Percentiles rank a stretch among this genome's conserved stretches.
Evolutionary conservation across 2,888 invertebrate species (phyloP).

Genomic region (Habrosyne pyritoides): DNA sequence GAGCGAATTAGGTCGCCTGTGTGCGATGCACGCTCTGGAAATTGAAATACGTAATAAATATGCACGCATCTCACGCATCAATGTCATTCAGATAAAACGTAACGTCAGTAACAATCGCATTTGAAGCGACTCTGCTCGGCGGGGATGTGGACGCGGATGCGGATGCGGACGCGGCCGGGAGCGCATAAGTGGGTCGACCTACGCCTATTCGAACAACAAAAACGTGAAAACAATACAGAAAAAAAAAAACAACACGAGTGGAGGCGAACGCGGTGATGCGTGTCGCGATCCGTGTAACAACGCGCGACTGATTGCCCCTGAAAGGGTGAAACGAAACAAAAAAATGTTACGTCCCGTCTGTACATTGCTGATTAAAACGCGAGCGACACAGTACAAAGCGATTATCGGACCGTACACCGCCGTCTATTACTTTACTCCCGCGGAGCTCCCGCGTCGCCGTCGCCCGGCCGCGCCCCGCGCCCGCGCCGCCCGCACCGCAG

Average conservation of each 20-base stretch:
- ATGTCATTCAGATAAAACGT: conserved; percentile 28
- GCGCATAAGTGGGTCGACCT: conserved; percentile 35
- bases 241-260: conserved; percentile 33
- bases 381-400: conserved; percentile 68
- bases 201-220: conserved; percentile 26
- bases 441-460: conserved; percentile 1
- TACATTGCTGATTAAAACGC: conserved; percentile 74
- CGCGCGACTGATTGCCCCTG: conserved; percentile 72
- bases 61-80: conserved; percentile 26
- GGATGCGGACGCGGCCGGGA: too few species aligned
- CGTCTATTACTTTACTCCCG: conserved; percentile 49
- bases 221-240: conserved; percentile 43
- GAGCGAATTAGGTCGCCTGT: conserved; percentile 15
- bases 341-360: conserved; percentile 42
- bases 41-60: conserved; percentile 26
- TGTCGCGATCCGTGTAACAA: conserved; percentile 62
- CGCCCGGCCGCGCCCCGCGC: conserved; percentile 12
- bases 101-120: conserved; percentile 40
- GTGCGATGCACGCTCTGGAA: conserved; percentile 11
- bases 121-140: conserved; percentile 23
- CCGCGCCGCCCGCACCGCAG: conserved; percentile 14
- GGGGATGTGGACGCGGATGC: conserved; percentile 13
- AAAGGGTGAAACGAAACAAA: conserved; percentile 68
- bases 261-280: conserved; percentile 54
- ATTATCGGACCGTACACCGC: conserved; percentile 69